Base-by-base conservation (phyloP, 2,113 vertebrate species). In the Panthera uncia region DNA sequence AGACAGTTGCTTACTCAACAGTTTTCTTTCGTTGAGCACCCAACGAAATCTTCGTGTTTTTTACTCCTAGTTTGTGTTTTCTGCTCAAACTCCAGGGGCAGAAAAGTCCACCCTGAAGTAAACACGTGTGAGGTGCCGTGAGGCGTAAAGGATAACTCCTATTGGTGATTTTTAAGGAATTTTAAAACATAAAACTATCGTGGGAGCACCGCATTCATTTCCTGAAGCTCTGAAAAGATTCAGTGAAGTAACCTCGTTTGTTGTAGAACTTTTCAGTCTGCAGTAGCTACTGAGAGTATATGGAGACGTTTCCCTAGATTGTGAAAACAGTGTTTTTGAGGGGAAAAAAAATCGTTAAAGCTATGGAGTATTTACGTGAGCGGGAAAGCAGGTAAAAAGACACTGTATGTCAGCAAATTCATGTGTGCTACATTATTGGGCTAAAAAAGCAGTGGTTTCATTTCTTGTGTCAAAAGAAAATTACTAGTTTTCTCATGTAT, bases 391-490 rank as follows among this genome's bases (percentile, higher is more conserved):
- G 57, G 79, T 87, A 12, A 92, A 96, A 94, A 69, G 27, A 57
- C 57, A 63, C 31, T 5, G 27, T 52, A 48, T 83, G 55, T 76
- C 45, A 74, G 66, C 61, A 97, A 74, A 83, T 93, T 95, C 73
- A 23, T 66, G 33, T 33, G n/a, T 69, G 48, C 27, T 88, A 10
- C 21, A 50, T 36, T 36, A 50, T 38, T 61, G 76, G 90, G 68
- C 91, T 50, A 33, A 68, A 87, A 97, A 41, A 52, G n/a, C 23
- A 89, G 45, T 73, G 36, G 15, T 80, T 66, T 90, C 27, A 69
- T 95, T 85, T 84, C 38, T 68, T 57, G n/a, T 88, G 71, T 97
- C 71, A 69, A 93, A 95, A 96, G 63, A 87, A 87, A 94, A 90
- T 79, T 52, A 57, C 31, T 36, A 50, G 15, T 36, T 88, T 68